Evolutionary conservation across 64 coral and sea anemone species (phyloP), one percentile per base, ranked within the genome.

Genomic region (Stichodactyla helianthus): DNA sequence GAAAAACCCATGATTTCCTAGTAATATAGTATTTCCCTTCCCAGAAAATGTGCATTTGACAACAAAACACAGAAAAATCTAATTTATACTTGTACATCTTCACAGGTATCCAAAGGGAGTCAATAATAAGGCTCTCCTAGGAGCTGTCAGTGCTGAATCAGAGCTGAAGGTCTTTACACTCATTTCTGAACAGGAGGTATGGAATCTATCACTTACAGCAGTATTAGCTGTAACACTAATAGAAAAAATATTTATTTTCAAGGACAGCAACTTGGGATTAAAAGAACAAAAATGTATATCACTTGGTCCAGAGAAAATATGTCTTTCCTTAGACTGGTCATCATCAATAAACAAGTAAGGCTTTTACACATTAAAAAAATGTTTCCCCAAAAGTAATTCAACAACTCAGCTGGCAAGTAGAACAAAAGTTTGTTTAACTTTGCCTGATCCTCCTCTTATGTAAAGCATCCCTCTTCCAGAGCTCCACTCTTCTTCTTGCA

Each of bases 261-360:
- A 74, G 68, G 68, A 31, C 5, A 19, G 11, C 23, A 74, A n/a
- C 7, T 74, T 74, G 35, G 20, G 7, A 12, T 14, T 74, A 31
- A 74, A 74, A 74, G 68, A 74, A 23, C 68, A 74, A 74, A 74
- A n/a, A 74, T 13, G 68, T 13, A 1, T 13, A 13, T 74, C 59
- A 18, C 51, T 86, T 67, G 59, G 91, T 79, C 82, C 82, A 56
- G 77, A 87, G 10, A 95, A 84, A 53, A 68, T 95, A 4, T 95
- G 94, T 88, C 88, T 95, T 51, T 95, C 94, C 55, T 23, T 95
- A 77, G 94, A 95, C 60, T 95, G 94, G 94, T 52, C 79, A 82
- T 53, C 79, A 54, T 54, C 35, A 81, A 51, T 20, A 15, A 54
- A 54, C 79, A 25, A 82, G 51, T 54, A 82, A 82, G 79, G 8